These are phyloP conservation scores for Ardeotis arabs DNA, from an alignment of 2,113 vertebrate species.

Conservation along the genomic window DNA sequence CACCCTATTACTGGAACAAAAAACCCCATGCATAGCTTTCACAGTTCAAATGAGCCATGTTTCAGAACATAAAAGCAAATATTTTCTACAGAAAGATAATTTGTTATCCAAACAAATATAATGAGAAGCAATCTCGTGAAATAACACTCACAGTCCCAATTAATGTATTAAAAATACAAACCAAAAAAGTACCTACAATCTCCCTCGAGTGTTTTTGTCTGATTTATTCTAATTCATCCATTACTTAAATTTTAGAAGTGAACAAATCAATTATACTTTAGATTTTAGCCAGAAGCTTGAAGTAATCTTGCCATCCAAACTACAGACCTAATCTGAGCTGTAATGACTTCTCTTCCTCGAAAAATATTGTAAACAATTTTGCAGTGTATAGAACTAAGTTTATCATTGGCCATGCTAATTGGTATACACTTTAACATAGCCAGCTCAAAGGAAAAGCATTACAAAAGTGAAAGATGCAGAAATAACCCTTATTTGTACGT, in stretches of 20 bases:
- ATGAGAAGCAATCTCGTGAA: slow-evolving; percentile 29
- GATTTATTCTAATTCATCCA: neutral
- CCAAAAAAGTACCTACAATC: neutral
- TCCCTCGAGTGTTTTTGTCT: neutral
- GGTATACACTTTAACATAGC: neutral
- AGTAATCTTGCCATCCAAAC: neutral
- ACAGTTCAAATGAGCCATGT: neutral
- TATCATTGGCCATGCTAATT: neutral
- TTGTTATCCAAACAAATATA: slow-evolving; percentile 46
- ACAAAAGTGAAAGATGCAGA: neutral
- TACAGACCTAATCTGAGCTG: neutral
- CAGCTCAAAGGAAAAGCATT: neutral
- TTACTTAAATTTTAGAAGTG: neutral
- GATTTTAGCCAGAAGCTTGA: neutral
- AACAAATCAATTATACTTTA: neutral
- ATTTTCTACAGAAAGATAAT: slow-evolving; percentile 29
- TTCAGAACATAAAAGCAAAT: slow-evolving; percentile 53
- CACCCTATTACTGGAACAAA: neutral
- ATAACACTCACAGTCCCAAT: neutral
- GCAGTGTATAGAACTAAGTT: neutral
- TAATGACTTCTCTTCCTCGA: neutral
- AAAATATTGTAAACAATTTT: neutral
- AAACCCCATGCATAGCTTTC: neutral
- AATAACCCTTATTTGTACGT: neutral
- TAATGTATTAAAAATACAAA: neutral